Evolutionary conservation across 2,113 vertebrate genomes (phyloP).

Genomic region (Phaetusa simplex): DNA sequence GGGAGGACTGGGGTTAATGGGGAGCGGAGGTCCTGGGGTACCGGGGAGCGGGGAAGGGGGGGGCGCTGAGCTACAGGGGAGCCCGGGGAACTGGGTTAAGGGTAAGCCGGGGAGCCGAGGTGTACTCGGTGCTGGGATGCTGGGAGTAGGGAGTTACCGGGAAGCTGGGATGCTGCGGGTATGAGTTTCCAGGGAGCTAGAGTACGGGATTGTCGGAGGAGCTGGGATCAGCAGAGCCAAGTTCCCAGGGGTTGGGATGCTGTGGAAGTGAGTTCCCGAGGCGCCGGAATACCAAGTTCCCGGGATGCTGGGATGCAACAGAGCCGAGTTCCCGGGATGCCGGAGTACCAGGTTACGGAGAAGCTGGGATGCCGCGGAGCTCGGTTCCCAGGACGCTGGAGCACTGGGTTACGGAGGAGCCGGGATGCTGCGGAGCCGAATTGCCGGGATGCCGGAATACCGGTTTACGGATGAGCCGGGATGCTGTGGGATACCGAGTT

Average conservation of each 20-base stretch:
- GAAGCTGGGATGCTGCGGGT: background rate
- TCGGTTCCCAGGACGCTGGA: background rate
- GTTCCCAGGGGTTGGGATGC: background rate
- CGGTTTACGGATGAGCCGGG: background rate
- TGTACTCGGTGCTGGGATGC: background rate
- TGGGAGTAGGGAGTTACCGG: background rate
- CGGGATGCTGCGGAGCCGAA: background rate
- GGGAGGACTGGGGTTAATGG: background rate
- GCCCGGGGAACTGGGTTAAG: accelerated
- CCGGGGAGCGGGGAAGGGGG: accelerated
- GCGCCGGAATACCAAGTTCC: background rate
- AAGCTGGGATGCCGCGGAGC: background rate
- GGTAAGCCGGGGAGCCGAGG: background rate
- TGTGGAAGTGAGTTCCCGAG: background rate
- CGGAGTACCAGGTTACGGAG: too few species aligned
- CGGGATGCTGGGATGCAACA: background rate
- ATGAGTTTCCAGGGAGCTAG: background rate
- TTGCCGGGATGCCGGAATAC: background rate
- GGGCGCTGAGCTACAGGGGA: accelerated
- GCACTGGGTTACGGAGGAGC: too few species aligned
- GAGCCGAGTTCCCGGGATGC: background rate
- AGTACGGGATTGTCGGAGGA: accelerated
- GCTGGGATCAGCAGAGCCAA: background rate
- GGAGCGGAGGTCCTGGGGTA: background rate
- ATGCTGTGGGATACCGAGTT: too few species aligned